A percentile compares a stretch with the other conserved stretches of the same genome.
Conservation (phyloP, 2,113 vertebrate genomes). For the Naja naja region DNA sequence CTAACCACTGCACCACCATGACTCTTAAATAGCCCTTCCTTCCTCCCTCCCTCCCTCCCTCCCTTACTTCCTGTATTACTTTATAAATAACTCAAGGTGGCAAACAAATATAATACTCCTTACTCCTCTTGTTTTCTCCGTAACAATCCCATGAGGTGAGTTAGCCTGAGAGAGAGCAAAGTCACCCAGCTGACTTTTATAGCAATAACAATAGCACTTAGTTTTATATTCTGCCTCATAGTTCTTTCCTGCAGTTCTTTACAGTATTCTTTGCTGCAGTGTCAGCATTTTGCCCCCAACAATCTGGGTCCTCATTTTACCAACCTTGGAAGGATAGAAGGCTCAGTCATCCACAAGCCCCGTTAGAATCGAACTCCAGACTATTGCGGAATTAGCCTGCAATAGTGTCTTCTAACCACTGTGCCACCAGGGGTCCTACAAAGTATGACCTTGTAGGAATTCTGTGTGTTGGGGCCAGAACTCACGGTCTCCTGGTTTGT, state of each 20-base stretch:
- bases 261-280: neutral
- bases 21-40: neutral
- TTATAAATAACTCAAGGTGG: neutral
- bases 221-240: neutral
- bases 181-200: neutral
- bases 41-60: neutral
- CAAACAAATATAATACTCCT: neutral
- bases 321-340: neutral
- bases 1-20: too few species aligned
- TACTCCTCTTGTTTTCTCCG: neutral
- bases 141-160: neutral
- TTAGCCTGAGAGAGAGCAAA: neutral
- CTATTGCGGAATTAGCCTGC: neutral
- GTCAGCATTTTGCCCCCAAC: neutral
- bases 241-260: neutral
- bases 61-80: neutral
- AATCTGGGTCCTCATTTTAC: neutral
- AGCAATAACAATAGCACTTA: neutral
- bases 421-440: neutral
- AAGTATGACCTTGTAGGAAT: neutral
- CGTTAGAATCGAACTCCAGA: neutral
- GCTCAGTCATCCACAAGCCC: too few species aligned
- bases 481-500: neutral
- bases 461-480: neutral
- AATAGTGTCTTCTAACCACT: neutral